These are phyloP conservation scores for Climacteris rufus DNA, from an alignment of 2,113 vertebrate genomes.

Conservation along the genomic window DNA sequence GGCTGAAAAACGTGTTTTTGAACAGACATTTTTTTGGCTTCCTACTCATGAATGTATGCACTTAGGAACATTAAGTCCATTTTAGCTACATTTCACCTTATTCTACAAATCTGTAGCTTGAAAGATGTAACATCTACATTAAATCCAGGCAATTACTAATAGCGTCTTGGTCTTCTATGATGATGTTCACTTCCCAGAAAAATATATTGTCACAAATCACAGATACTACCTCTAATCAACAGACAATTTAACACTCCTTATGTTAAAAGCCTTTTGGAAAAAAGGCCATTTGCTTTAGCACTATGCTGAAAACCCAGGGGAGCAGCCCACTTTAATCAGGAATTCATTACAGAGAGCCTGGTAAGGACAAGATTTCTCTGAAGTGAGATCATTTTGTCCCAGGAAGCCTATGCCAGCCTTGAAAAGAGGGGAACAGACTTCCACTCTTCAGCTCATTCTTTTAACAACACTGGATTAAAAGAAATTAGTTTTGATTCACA, in stretches of 20 bases:
- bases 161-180: conserved; percentile 1
- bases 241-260: conserved; percentile 47
- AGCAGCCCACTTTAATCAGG: conserved; percentile 53
- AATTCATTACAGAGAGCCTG: conserved; percentile 61
- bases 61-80: conserved; percentile 15
- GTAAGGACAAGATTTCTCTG: conserved; percentile 45
- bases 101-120: background rate
- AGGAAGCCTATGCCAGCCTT: conserved; percentile 36
- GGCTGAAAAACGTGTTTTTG: background rate
- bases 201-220: conserved; percentile 45
- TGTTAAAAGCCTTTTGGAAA: conserved; percentile 61
- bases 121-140: background rate
- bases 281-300: conserved; percentile 65
- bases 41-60: background rate
- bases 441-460: background rate
- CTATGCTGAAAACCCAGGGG: conserved; percentile 66
- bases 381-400: conserved; percentile 46
- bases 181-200: conserved; percentile 40
- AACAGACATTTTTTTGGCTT: background rate
- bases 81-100: conserved; percentile 19
- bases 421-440: background rate
- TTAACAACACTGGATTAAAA: background rate
- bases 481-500: background rate
- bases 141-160: background rate
- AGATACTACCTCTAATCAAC: conserved; percentile 49